Base-by-base conservation (phyloP, 35 echinoderm and acorn worm species). In the Ptychodera flava region DNA sequence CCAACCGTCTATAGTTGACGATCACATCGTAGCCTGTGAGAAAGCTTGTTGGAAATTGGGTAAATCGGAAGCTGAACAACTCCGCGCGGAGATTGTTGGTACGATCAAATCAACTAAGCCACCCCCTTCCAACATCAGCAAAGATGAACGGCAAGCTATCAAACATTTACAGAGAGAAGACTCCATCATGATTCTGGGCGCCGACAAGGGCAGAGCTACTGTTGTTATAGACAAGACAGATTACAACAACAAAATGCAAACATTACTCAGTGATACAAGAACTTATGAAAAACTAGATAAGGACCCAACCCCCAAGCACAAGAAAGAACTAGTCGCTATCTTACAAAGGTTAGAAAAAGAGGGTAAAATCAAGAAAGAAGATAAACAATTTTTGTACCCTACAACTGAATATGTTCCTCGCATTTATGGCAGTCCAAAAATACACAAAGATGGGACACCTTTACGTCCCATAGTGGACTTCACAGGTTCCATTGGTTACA, bases 231-330 rank as follows among this genome's bases (percentile, higher is more conserved):
- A 85, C 36, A 37, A 64, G 16, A 53, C 35, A 16, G 83, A 85
- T 33, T 85, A 85, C 38, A 64, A 34, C 38, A 37, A 85, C 6
- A 85, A 85, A 52, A 31, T 79, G 28, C 29, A 79, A 6, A 79
- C 78, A 28, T n/a, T 86, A 64, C 36, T 86, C 16, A 64, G 84
- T 14, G 84, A 86, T 76, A 27, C 35, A 75, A 86, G 36, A 27
- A 86, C 84, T 10, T 86, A 86, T 75, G 84, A 86, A 36, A 75
- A 16, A 29, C 84, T 86, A 15, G 33, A 86, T 77, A 76, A 36
- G 52, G 84, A 86, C 37, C 84, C 84, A 10, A 86, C 84, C 33
- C 30, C 16, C 33, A 86, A 86, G 37, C 77, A 86, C 37, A 75
- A 86, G 33, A 34, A 76, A 32, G 16, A 75, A 77, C 84, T 86